Evolutionary conservation across 2,888 invertebrate species (phyloP).

Genomic region (Lasioglossum lativentre): DNA sequence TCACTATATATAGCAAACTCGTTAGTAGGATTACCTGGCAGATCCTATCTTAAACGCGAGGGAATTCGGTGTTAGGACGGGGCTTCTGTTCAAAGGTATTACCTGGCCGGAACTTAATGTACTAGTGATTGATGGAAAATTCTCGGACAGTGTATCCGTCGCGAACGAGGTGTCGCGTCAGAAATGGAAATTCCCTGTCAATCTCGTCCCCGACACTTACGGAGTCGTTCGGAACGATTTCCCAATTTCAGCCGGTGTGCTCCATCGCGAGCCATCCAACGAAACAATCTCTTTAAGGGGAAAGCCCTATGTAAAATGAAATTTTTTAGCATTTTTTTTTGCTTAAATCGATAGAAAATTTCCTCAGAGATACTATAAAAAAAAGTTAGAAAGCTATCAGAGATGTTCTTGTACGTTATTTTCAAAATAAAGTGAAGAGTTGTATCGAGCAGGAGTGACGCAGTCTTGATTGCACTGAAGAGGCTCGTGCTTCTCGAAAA

Average conservation of each 20-base stretch:
- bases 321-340: no score
- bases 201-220: neutral
- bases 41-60: conserved; percentile 20
- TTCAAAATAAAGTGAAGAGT: no score
- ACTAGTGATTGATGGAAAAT: conserved; percentile 18
- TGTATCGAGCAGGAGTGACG: no score
- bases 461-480: no score
- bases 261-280: neutral
- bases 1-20: neutral
- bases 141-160: neutral
- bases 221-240: neutral
- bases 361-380: no score
- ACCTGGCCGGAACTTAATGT: neutral
- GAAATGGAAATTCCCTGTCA: neutral
- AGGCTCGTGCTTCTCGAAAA: no score
- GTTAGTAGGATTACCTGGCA: conserved; percentile 26
- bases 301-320: no score
- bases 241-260: no score
- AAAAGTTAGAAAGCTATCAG: no score
- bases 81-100: conserved; percentile 16
- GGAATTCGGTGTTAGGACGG: conserved; percentile 14
- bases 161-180: neutral
- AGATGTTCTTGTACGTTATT: no score
- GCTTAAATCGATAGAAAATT: no score
- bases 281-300: neutral